Conservation (phyloP, 2,797 vertebrate species). For the Phaenicophaeus curvirostris region DNA sequence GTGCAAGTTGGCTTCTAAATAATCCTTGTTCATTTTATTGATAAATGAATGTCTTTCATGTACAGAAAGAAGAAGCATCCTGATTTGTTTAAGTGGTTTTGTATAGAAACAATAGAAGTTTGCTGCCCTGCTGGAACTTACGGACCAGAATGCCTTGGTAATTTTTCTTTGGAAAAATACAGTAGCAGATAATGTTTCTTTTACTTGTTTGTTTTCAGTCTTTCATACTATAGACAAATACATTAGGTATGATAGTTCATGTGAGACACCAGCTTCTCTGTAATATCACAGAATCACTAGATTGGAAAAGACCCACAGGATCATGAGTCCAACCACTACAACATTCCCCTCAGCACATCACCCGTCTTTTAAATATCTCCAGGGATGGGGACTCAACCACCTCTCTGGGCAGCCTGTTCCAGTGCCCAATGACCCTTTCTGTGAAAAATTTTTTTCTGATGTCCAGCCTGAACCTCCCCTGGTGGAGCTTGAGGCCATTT, state of each 20-base stretch:
- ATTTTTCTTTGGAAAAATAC: constrained; percentile 20
- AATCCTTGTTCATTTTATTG: neutral
- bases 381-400: no score
- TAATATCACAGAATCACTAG: neutral
- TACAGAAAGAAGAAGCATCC: constrained; percentile 90
- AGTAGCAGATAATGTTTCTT: neutral
- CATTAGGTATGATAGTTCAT: neutral
- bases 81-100: constrained; percentile 95
- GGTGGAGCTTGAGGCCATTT: no score
- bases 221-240: neutral
- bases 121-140: constrained; percentile 93
- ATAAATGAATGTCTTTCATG: neutral
- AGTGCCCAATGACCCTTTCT: no score
- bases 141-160: constrained; percentile 90
- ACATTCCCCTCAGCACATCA: no score
- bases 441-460: no score
- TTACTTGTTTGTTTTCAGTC: neutral
- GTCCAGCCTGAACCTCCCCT: no score
- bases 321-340: no score
- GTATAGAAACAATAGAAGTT: constrained; percentile 87
- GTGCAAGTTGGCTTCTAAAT: neutral
- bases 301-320: no score
- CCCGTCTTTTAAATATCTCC: no score
- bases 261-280: neutral
- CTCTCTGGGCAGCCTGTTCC: no score